Conservation (phyloP, 1,140 invertebrate species). For the Diabrotica undecimpunctata region DNA sequence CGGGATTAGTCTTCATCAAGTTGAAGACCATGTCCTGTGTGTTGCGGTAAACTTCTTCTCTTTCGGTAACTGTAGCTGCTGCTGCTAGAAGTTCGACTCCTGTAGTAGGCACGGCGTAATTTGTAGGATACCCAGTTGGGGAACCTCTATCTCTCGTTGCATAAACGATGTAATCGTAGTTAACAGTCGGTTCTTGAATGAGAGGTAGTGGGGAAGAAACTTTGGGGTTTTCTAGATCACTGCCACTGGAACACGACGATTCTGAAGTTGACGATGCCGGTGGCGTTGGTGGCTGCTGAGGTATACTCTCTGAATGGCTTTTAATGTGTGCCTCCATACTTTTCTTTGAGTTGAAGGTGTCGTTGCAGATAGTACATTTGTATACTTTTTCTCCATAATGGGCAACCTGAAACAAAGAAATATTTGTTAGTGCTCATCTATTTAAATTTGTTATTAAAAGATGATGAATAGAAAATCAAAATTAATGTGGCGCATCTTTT, state of each 20-base stretch:
- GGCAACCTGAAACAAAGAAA: constrained; percentile 54
- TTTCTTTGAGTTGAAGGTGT: constrained; percentile 85
- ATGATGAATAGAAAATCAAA: too few species aligned
- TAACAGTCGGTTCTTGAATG: constrained; percentile 25
- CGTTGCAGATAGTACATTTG: constrained; percentile 85
- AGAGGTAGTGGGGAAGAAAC: constrained; percentile 35
- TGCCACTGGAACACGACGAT: constrained; percentile 43
- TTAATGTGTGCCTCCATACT: constrained; percentile 86
- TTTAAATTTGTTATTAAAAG: too few species aligned
- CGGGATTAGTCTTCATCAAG: constrained; percentile 38
- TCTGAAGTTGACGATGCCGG: constrained; percentile 37
- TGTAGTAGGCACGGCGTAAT: constrained; percentile 29
- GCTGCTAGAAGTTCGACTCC: constrained; percentile 46
- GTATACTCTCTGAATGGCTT: constrained; percentile 72
- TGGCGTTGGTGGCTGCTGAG: constrained; percentile 45
- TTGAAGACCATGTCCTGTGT: constrained; percentile 38
- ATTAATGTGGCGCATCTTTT: too few species aligned
- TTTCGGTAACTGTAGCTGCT: constrained; percentile 41
- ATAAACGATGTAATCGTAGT: constrained; percentile 43
- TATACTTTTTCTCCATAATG: constrained; percentile 90
- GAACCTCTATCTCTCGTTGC: constrained; percentile 32
- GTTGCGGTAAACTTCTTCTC: constrained; percentile 28
- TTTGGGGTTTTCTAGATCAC: constrained; percentile 52
- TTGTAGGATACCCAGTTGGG: constrained; percentile 44
- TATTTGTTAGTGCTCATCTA: background rate